phyloP scores from a whole-genome alignment of 2,113 vertebrate species.

The Saguinus midas region DNA sequence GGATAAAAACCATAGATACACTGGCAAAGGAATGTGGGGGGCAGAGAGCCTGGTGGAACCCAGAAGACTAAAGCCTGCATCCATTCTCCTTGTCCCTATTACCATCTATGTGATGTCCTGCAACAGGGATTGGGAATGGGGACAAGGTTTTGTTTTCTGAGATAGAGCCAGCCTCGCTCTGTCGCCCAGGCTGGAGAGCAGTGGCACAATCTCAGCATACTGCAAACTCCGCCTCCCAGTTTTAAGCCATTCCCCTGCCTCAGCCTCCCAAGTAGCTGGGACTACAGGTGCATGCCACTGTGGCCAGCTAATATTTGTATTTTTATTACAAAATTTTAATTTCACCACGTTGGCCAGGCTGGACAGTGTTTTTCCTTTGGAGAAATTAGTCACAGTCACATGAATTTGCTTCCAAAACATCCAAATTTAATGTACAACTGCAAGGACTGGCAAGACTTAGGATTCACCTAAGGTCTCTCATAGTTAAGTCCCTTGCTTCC shows the following conservation, averaged over 20 bases:
- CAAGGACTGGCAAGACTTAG: neutral
- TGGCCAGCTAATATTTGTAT: too few relatives aligned
- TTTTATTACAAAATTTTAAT: too few relatives aligned
- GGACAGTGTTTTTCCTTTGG: neutral
- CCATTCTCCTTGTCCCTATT: neutral
- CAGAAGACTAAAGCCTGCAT: neutral
- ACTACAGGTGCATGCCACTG: too few relatives aligned
- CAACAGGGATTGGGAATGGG: neutral
- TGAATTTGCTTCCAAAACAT: conserved; percentile 14
- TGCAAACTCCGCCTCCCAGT: too few relatives aligned
- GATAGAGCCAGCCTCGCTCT: too few relatives aligned
- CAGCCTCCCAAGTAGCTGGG: too few relatives aligned
- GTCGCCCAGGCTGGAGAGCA: too few relatives aligned
- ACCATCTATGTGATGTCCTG: neutral
- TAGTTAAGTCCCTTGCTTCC: neutral
- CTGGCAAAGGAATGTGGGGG: neutral
- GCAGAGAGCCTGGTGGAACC: neutral
- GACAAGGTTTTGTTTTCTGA: too few relatives aligned
- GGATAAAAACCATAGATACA: neutral
- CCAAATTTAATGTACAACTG: neutral
- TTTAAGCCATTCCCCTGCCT: too few relatives aligned
- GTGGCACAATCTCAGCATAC: too few relatives aligned
- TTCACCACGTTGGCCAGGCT: too few relatives aligned
- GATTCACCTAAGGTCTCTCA: neutral
- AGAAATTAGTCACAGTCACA: neutral